Conservation (phyloP, 2,113 vertebrate species). For the Etheostoma spectabile region DNA sequence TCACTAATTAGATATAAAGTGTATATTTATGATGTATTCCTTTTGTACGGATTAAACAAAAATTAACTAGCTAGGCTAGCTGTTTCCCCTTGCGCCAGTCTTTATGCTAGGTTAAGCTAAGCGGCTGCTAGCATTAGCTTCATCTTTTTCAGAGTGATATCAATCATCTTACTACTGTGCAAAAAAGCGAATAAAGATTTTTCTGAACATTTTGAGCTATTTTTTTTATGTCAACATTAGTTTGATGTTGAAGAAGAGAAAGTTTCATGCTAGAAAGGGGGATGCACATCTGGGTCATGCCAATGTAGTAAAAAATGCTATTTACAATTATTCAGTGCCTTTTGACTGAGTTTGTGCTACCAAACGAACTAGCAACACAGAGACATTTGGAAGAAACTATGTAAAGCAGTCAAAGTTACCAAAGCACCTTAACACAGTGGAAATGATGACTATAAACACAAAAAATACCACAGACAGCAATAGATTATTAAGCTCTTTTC, state of each 20-base stretch:
- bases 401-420: neutral
- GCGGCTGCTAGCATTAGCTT: neutral
- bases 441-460: constrained; percentile 7
- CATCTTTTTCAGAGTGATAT: neutral
- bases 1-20: neutral
- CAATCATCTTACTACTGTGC: neutral
- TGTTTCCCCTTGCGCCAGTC: neutral
- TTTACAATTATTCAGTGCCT: constrained; percentile 7
- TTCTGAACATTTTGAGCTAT: neutral
- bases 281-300: neutral
- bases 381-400: constrained; percentile 2
- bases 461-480: constrained; percentile 36
- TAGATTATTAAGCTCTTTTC: constrained; percentile 16
- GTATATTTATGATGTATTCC: too few relatives aligned
- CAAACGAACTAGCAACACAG: constrained; percentile 7
- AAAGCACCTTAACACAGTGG: neutral
- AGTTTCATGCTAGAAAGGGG: constrained; percentile 9
- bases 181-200: neutral
- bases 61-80: neutral
- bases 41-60: neutral
- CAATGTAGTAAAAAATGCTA: neutral
- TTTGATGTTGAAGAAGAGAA: neutral
- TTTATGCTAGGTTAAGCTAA: neutral
- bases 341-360: constrained; percentile 31
- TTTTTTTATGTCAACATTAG: neutral